These are phyloP conservation scores for Yponomeuta cagnagella DNA, from an alignment of 2,888 invertebrate genomes.

Conservation along the genomic window DNA sequence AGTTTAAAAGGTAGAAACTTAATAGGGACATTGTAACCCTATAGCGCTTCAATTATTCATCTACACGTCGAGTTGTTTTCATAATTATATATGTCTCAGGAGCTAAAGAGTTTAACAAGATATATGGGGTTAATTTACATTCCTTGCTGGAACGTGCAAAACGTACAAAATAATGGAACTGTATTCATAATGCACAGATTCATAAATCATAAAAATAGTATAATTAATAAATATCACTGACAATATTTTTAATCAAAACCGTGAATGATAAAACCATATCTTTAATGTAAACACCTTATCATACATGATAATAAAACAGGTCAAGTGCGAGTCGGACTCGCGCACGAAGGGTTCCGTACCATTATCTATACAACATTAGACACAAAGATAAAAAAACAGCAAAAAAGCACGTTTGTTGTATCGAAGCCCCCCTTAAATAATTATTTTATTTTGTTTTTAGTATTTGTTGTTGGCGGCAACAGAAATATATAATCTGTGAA, in stretches of 20 bases:
- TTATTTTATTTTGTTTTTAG: too few species aligned
- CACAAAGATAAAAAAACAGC: too few species aligned
- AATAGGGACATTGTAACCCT: neutral
- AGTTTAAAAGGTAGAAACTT: neutral
- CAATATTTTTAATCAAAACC: neutral
- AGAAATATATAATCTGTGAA: too few species aligned
- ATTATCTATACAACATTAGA: too few species aligned
- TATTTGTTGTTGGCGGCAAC: too few species aligned
- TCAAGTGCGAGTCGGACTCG: too few species aligned
- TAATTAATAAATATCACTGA: neutral
- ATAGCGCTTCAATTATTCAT: constrained; percentile 34
- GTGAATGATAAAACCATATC: neutral
- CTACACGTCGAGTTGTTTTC: constrained; percentile 30
- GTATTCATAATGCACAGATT: neutral
- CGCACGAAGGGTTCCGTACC: too few species aligned
- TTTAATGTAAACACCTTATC: neutral
- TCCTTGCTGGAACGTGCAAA: constrained; percentile 14
- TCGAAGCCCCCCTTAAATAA: too few species aligned
- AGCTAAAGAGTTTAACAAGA: constrained; percentile 5
- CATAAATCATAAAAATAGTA: neutral
- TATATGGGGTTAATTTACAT: constrained; percentile 7
- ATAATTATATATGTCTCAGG: constrained; percentile 32
- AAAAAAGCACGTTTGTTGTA: too few species aligned
- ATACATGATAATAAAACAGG: too few species aligned
- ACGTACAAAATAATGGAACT: constrained; percentile 13